Base-by-base conservation (phyloP, 1,140 invertebrate genomes). In the Listronotus oregonensis region DNA sequence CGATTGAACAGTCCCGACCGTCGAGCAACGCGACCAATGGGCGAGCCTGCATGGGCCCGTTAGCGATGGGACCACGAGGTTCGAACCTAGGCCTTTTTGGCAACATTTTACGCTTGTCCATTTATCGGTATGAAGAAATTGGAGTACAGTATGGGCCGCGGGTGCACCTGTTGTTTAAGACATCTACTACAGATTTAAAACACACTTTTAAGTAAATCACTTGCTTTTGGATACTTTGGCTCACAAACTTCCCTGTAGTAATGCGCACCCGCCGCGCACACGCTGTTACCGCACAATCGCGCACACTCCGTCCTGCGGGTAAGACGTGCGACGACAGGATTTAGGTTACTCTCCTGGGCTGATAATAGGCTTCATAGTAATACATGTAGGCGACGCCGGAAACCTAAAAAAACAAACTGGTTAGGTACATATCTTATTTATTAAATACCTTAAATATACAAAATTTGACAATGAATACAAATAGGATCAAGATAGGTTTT, bases 1-100 rank as follows among this genome's bases (percentile, higher is more conserved):
- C 98, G 69, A 99, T 95, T 61, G 96, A 97, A 82, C 97, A 99
- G 81, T 99, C 97, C 37, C 98, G 86, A 52, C 97, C 98, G 86
- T 99, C 98, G 50, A 99, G 86, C 44, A 99, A 84, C 54, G 97
- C 98, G 66, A 99, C 97, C 71, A 99, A 82, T 21, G 98, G 98
- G 76, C 96, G 87, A 75, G 87, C 90, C 79, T 95, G 93, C 82
- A 95, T 90, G 47, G 94, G 92, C 67, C 93, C 93, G 81, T 94
- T 94, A 58, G 90, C 85, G 67, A 89, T 88, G 49, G 87, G 86
- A 57, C 83, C 85, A 79, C 88, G 85, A 73, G 83, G 84, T 75
- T 91, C 89, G 80, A 91, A 86, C 80, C 90, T 85, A 79, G 88
- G 88, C 80, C 90, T 85, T 85, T n/a, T 92, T 79, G 87, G 84